Evolutionary conservation across 2,888 invertebrate genomes (phyloP), one percentile per base, ranked within the genome.

Genomic region (Euzophera pinguis): DNA sequence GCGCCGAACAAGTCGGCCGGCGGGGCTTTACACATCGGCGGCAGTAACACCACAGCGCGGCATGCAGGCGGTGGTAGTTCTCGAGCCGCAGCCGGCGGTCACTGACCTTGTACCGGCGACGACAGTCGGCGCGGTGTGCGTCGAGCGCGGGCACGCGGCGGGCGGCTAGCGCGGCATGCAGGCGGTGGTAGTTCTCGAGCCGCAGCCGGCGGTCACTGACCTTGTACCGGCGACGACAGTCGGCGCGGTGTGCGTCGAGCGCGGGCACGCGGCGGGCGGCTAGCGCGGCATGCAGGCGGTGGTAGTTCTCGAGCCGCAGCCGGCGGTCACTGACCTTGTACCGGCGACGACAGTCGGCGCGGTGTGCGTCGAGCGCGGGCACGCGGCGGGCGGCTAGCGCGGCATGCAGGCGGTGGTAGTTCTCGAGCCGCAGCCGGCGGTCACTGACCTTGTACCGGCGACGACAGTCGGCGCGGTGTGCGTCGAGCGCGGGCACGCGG

Each of bases 51-150:
- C 99, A 66, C 99, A 99, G 84, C 61, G 96, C 89, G 43, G 95
- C 96, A 81, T 96, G 95, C 78, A 99, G 93, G 69, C 96, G 95
- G 91, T 99, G 99, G 85, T 96, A 99, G 32, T 32, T 87, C 99
- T 32, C n/a, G n/a, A n/a, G 32, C 5, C 22, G 5, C 22, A 22
- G 22, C 95, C 22, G 94, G 80, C 97, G 97, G 69, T 97, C 32
- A 32, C 32, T 32, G 32, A 32, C 32, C 99, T 91, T 99, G 96
- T 60, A 54, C 4, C 5, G 14, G 4, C 9, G 10, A 2, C 13
- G 16, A 12, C 47, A 32, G 45, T 74, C 62, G 97, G 96, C 6
- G 94, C 99, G 99, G 67, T 98, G 89, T 76, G 97, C 95, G 6
- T 96, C 96, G 62, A 99, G 84, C 61, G 96, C 89, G 42, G 32